Base-by-base conservation (phyloP, 1,140 invertebrate species). In the Euwallacea similis region DNA sequence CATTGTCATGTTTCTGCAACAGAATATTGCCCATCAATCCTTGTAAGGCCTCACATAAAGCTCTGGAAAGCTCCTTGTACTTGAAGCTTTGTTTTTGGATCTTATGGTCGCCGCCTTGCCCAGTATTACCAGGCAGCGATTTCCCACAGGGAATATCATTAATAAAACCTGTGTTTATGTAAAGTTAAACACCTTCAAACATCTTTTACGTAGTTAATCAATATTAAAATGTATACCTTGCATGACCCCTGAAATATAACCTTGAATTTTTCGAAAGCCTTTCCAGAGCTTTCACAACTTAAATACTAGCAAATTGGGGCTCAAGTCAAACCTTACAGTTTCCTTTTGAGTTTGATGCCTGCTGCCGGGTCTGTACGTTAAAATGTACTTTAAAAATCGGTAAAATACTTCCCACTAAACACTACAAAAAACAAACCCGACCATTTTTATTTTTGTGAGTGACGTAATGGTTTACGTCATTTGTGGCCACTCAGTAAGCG, bases 1-100 rank as follows among this genome's bases (percentile, higher is more conserved):
- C 82, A 88, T 88, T 70, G 90, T 86, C 89, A 91, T 91, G 54
- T n/a, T 71, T 16, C 47, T 65, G 16, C 62, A n/a, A n/a, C 10
- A 65, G 16, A 58, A 11, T 11, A 2, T 13, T 58, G 2, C 6
- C 13, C 47, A 50, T 11, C 47, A 50, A 10, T 6, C 47, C 6
- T 2, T 50, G 47, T 13, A 2, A 11, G 10, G 13, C 47, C 47
- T 13, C 2, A 10, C 13, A 13, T 10, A 10, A 50, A 10, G 10
- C 10, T 13, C 47, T 11, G 13, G 13, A 11, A 50, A 50, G 10
- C 10, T 50, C 6, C 47, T 11, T 0, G 6, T 13, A 50, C 10
- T 10, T 50, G 47, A 11, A 13, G 10, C 10, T 50, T 13, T 50
- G 6, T 50, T 13, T 13, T 50, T 11, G 47, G 47, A 6, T 11